phyloP scores from a whole-genome alignment of 2,888 invertebrate genomes.

The Stomorhina lunata region DNA sequence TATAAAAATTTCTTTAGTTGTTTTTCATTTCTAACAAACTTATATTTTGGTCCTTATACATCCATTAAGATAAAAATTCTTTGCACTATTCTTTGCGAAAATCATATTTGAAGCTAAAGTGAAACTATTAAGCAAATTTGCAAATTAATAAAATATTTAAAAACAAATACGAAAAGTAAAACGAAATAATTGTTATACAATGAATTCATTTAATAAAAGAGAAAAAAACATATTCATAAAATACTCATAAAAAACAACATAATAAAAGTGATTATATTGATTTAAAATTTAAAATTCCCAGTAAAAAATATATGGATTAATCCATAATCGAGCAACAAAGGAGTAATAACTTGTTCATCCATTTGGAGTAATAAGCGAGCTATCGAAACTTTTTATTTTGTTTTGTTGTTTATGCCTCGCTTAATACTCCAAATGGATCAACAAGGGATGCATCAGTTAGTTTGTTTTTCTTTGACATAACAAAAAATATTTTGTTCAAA shows the following conservation, averaged over 20 bases:
- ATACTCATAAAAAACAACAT: constrained; percentile 49
- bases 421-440: too few species aligned
- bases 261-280: constrained; percentile 46
- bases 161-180: not conserved
- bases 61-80: not conserved
- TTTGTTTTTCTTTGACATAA: too few species aligned
- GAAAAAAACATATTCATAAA: constrained; percentile 47
- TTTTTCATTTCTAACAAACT: not conserved
- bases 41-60: not conserved
- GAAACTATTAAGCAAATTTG: not conserved
- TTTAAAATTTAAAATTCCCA: constrained; percentile 39
- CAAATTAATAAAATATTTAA: not conserved
- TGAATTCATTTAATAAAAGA: constrained; percentile 64
- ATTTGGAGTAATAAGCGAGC: too few species aligned
- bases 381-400: too few species aligned
- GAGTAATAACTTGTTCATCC: too few species aligned
- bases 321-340: too few species aligned
- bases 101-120: not conserved
- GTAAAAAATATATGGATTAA: too few species aligned
- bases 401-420: too few species aligned
- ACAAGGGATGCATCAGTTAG: too few species aligned
- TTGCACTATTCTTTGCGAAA: not conserved
- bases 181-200: constrained; percentile 19
- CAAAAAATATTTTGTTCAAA: too few species aligned
- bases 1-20: too few species aligned